Evolutionary conservation across 2,888 invertebrate species (phyloP).

Genomic region (Chirona hameri): DNA sequence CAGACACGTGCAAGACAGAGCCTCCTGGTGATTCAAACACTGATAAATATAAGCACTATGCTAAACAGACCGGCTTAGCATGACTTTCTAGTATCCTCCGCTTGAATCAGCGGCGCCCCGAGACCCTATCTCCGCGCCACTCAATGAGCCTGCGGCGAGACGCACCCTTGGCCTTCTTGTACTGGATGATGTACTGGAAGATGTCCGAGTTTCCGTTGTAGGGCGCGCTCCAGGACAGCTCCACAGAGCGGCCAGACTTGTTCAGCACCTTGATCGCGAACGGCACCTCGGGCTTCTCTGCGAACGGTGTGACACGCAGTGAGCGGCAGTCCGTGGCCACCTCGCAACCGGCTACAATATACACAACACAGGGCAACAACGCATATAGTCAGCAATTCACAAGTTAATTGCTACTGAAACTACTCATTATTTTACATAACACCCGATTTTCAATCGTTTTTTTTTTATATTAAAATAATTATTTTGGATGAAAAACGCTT

Average conservation of each 20-base stretch:
- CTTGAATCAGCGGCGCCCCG: no score
- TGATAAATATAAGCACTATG: no score
- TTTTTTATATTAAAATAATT: no score
- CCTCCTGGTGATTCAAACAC: no score
- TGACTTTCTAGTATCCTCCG: no score
- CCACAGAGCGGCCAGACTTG: slow-evolving; percentile 84
- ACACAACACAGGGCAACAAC: no score
- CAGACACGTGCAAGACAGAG: no score
- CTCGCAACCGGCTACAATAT: not conserved
- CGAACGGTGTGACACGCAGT: not conserved
- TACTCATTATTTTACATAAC: no score
- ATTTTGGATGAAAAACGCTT: no score
- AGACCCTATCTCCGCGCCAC: not conserved
- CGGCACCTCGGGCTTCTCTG: slow-evolving; percentile 83
- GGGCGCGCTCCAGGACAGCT: slow-evolving; percentile 86
- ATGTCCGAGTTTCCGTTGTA: slow-evolving; percentile 89
- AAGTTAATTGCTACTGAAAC: not conserved
- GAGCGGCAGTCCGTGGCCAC: not conserved
- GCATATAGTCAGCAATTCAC: no score
- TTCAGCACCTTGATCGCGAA: slow-evolving; percentile 82
- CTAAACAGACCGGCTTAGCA: no score
- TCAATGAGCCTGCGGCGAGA: not conserved
- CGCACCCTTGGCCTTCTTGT: slow-evolving; percentile 62
- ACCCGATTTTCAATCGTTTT: no score
- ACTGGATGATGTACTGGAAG: slow-evolving; percentile 83